Conservation (phyloP, 2,888 invertebrate species). For the Mylabris sibirica region DNA sequence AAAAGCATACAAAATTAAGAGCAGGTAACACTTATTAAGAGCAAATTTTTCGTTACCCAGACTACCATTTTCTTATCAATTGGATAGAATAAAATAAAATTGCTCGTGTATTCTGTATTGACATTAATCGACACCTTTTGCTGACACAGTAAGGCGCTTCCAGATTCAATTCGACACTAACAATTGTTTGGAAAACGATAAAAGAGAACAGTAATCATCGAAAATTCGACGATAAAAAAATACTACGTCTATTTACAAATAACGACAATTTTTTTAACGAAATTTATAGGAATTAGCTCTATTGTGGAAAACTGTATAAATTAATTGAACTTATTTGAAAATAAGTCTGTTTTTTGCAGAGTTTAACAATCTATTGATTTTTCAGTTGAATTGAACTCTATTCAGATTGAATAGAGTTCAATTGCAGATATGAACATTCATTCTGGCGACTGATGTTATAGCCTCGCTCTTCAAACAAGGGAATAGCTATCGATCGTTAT, state of each 20-base stretch:
- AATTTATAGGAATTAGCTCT: too few relatives aligned
- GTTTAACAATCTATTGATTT: neutral
- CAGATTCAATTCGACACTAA: neutral
- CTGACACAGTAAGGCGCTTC: neutral
- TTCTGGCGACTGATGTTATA: neutral
- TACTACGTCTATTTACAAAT: neutral
- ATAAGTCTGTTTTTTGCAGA: too few relatives aligned
- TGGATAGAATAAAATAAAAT: too few relatives aligned
- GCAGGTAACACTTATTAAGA: too few relatives aligned
- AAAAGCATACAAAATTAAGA: too few relatives aligned
- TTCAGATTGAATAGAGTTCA: neutral
- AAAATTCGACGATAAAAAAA: neutral
- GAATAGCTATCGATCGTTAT: constrained; percentile 10
- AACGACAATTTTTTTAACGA: too few relatives aligned
- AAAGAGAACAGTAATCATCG: neutral
- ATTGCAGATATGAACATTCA: neutral
- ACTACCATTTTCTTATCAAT: too few relatives aligned
- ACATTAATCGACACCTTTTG: constrained; percentile 1
- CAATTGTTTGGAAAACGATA: neutral
- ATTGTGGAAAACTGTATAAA: too few relatives aligned
- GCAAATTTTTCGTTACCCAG: too few relatives aligned
- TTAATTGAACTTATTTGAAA: too few relatives aligned
- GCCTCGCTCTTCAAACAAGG: neutral
- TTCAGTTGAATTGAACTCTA: neutral
- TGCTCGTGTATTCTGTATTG: neutral